Conservation (phyloP, 2,797 vertebrate species). For the Fratercula arctica region DNA sequence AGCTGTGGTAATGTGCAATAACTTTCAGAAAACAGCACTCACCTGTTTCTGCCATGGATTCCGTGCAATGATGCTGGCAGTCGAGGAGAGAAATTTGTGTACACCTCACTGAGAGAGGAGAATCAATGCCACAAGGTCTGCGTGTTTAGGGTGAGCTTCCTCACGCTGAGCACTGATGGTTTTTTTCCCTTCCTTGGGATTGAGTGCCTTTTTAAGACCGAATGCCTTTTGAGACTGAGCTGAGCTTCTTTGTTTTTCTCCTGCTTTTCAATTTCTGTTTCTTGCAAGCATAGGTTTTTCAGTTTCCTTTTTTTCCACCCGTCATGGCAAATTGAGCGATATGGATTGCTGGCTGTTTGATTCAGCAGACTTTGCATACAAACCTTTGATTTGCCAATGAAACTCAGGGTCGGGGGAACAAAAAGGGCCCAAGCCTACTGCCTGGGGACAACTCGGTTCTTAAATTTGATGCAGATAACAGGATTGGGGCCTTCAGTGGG, state of each 20-base stretch:
- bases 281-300: neutral
- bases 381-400: neutral
- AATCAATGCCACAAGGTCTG: neutral
- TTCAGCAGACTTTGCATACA: neutral
- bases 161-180: neutral
- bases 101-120: neutral
- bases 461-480: neutral
- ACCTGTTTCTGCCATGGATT: neutral
- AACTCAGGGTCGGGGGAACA: neutral
- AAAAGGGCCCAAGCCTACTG: neutral
- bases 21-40: neutral
- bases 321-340: neutral
- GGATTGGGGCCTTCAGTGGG: neutral
- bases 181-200: neutral
- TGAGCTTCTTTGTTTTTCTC: neutral
- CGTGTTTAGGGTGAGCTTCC: neutral
- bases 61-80: neutral
- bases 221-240: neutral
- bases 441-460: neutral
- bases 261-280: neutral
- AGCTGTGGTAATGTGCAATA: constrained; percentile 7
- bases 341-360: neutral
- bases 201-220: neutral
- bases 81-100: neutral
- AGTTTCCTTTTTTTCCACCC: neutral